These are phyloP conservation scores for Orchestia grillus DNA, from an alignment of 1,140 invertebrate genomes.

Conservation along the genomic window DNA sequence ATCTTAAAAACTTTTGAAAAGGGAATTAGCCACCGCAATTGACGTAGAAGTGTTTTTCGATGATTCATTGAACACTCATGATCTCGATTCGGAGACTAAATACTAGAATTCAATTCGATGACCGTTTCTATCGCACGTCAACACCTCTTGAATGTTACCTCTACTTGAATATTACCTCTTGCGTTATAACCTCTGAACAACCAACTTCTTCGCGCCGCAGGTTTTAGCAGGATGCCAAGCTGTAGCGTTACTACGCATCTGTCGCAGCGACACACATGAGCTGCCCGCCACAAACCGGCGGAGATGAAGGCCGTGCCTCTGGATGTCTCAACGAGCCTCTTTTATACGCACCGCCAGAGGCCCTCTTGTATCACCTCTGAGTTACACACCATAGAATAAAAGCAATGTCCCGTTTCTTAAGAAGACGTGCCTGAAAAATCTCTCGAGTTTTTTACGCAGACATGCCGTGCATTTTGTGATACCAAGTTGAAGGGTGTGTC, in stretches of 20 bases:
- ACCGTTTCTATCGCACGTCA: background rate
- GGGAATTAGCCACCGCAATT: background rate
- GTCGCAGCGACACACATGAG: too few relatives aligned
- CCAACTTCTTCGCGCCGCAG: background rate
- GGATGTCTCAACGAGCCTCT: background rate
- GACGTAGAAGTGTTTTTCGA: background rate
- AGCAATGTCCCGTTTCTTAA: background rate
- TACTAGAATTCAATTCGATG: background rate
- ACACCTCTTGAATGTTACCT: background rate
- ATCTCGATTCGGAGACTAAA: background rate
- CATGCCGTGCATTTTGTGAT: too few relatives aligned
- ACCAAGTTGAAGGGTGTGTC: too few relatives aligned
- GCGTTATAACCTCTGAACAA: background rate
- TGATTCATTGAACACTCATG: background rate
- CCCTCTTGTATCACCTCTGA: background rate
- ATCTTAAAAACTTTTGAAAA: background rate
- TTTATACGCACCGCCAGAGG: background rate
- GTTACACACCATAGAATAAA: background rate
- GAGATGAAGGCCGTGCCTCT: background rate
- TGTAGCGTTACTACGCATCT: background rate
- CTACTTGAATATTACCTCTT: background rate
- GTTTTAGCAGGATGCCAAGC: background rate
- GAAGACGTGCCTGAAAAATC: background rate
- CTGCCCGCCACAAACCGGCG: background rate
- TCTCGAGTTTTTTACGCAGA: background rate